Evolutionary conservation across 2,113 vertebrate species (phyloP).

Genomic region (Phalacrocorax pelagicus): DNA sequence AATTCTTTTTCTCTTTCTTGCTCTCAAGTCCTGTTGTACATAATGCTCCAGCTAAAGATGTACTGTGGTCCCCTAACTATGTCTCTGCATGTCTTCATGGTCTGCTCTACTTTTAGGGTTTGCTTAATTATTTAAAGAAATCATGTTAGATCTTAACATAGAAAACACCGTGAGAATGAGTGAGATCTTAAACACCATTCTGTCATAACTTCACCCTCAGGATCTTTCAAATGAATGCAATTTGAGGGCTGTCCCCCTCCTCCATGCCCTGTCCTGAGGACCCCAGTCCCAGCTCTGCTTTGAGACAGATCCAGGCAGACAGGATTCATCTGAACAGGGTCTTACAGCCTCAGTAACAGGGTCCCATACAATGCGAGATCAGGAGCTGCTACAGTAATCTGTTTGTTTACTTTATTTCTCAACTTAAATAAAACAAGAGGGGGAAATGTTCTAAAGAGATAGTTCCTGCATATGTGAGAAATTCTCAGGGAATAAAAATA

Average conservation of each 20-base stretch:
- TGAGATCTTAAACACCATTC: background rate
- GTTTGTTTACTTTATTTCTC: conserved; percentile 37
- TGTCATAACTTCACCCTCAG: background rate
- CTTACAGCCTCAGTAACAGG: background rate
- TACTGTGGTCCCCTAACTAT: background rate
- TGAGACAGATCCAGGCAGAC: background rate
- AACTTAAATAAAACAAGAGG: conserved; percentile 39
- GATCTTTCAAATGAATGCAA: background rate
- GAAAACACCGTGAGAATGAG: background rate
- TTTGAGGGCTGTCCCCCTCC: rapidly evolving
- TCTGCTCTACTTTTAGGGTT: background rate
- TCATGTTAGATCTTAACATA: background rate
- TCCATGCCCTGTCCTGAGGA: background rate
- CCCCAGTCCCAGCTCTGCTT: background rate
- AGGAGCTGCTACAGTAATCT: conserved; percentile 5
- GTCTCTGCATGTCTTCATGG: background rate
- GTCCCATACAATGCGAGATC: background rate
- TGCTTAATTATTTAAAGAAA: background rate
- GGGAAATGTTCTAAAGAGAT: background rate
- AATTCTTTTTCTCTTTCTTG: background rate
- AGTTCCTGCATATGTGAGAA: conserved; percentile 36
- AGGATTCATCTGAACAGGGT: background rate
- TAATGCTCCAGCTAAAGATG: background rate
- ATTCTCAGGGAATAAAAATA: conserved; percentile 61
- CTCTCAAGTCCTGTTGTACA: background rate